Base-by-base conservation (phyloP, 2,113 vertebrate species). In the Nothoprocta pentlandii region DNA sequence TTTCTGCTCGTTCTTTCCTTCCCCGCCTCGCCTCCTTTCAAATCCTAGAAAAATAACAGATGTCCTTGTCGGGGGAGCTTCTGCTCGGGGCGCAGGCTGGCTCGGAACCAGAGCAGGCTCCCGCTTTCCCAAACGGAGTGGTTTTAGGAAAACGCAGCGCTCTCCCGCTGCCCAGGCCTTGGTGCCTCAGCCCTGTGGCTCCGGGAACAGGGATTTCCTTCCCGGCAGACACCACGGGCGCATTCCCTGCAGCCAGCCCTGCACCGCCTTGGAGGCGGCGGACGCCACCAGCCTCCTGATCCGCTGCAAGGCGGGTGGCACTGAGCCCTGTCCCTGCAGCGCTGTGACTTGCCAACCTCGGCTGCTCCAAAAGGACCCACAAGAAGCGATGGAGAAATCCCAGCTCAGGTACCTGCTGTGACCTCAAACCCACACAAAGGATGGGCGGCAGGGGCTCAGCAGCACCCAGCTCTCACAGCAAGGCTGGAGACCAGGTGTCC, bases 1-100 rank as follows among this genome's bases (percentile, higher is more conserved):
- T 80, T 7, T 69, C 21, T 15, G 6, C 9, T 11, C 22, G 78
- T 2, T 7, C 5, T 71, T 64, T 80, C 79, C 46, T 10, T 22
- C 9, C 21, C 49, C 22, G 10, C 47, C 8, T 8, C 36, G 36
- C 32, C 32, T 30, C 49, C 66, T 22, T 42, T 10, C 42, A 75
- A 90, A 73, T 73, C 74, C 79, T 42, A 78, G 91, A 53, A 95
- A 96, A 96, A 96, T 71, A 96, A 91, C 95, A 95, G 96, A 91
- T 94, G 96, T 77, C 23, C 7, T 12, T 14, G 28, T 7, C 36
- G 89, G 92, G 95, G 84, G 87, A 74, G 93, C 56, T 87, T 84
- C 94, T 54, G 42, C 47, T 85, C 79, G 9, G 39, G 49, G 32
- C 6, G 14, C 4, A 25, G 62, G 76, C 75, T 61, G 64, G 1